Conservation (phyloP, 2,113 vertebrate genomes). For the Catharus minimus region DNA sequence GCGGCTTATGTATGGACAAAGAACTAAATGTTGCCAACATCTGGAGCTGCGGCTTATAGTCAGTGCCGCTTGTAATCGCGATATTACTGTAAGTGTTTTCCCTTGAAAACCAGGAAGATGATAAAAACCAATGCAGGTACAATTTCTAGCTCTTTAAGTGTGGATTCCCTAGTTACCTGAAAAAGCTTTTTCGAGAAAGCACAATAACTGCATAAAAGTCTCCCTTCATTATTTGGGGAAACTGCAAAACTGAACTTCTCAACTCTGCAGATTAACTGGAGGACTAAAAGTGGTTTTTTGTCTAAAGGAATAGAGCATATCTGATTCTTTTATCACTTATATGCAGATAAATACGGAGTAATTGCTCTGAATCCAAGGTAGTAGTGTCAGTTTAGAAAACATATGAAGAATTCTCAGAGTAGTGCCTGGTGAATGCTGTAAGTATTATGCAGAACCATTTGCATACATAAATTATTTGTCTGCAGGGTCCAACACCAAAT, state of each 20-base stretch:
- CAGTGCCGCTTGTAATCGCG: too few relatives aligned
- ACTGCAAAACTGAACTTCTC: not conserved
- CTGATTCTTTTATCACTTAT: not conserved
- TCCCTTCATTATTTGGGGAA: not conserved
- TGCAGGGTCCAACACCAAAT: not conserved
- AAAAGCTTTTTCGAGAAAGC: not conserved
- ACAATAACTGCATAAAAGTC: not conserved
- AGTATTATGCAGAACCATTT: not conserved
- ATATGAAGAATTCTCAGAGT: not conserved
- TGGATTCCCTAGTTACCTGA: not conserved
- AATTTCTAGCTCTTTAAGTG: not conserved
- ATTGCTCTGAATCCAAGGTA: not conserved
- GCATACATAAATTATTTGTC: not conserved
- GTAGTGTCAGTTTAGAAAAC: not conserved
- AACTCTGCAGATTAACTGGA: not conserved
- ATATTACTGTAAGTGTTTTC: not conserved
- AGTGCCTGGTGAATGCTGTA: not conserved
- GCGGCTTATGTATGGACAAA: too few relatives aligned
- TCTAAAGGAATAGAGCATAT: not conserved
- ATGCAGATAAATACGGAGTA: not conserved
- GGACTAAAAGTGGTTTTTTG: not conserved
- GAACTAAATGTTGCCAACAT: too few relatives aligned
- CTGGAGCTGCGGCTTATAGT: too few relatives aligned
- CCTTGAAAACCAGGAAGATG: not conserved
- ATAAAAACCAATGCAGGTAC: not conserved